phyloP scores from a whole-genome alignment of 2,797 vertebrate genomes.

The Heterohyrax brucei region DNA sequence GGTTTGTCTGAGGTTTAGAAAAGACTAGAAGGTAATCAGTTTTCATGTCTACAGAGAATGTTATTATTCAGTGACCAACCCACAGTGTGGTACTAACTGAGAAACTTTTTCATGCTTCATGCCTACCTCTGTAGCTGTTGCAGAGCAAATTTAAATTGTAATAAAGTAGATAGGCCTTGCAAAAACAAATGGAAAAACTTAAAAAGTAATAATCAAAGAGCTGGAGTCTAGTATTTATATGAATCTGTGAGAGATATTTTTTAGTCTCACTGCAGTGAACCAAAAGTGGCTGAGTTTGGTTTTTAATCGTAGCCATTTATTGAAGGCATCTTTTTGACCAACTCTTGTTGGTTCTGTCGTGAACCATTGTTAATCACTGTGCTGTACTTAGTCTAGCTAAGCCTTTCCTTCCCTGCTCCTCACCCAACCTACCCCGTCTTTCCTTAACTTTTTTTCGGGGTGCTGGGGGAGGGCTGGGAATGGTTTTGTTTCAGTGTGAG shows the following conservation, averaged over 20 bases:
- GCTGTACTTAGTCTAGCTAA: slow-evolving; percentile 90
- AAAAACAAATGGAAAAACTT: slow-evolving; percentile 85
- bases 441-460: slow-evolving; percentile 84
- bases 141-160: slow-evolving; percentile 88
- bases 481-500: slow-evolving; percentile 86
- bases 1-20: slow-evolving; percentile 67
- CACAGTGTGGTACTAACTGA: slow-evolving; percentile 81
- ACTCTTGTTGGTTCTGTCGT: slow-evolving; percentile 90
- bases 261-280: slow-evolving; percentile 89
- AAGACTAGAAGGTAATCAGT: slow-evolving; percentile 55
- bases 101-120: slow-evolving; percentile 90
- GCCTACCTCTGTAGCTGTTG: slow-evolving; percentile 92
- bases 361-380: slow-evolving; percentile 92
- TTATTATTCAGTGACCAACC: slow-evolving; percentile 30
- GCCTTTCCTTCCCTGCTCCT: slow-evolving; percentile 77
- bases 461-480: slow-evolving; percentile 75
- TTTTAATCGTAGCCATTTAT: slow-evolving; percentile 86
- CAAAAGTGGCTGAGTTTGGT: slow-evolving; percentile 90
- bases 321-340: slow-evolving; percentile 90
- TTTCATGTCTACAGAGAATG: background rate
- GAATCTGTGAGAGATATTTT: slow-evolving; percentile 86
- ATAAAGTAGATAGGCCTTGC: slow-evolving; percentile 87
- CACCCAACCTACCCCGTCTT: slow-evolving; percentile 76
- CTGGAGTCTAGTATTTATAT: slow-evolving; percentile 88
- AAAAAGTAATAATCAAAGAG: slow-evolving; percentile 80